These are phyloP conservation scores for Branchinecta sandiegonensis DNA, from an alignment of 2,888 invertebrate genomes.

Conservation along the genomic window DNA sequence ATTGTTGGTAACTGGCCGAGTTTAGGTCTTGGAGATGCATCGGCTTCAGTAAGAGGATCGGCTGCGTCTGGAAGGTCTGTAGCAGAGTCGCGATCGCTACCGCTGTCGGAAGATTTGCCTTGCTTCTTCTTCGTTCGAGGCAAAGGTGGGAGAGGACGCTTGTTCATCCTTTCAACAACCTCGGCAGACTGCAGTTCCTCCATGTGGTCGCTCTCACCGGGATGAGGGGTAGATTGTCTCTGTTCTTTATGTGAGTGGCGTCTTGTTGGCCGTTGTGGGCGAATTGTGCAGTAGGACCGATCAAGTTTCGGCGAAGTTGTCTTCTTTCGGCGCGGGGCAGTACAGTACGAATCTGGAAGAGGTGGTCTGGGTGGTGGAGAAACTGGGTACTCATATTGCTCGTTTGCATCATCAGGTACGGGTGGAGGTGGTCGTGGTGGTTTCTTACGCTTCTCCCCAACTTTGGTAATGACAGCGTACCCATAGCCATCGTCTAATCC, in stretches of 20 bases:
- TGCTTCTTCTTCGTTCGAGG: conserved; percentile 46
- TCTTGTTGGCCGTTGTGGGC: conserved; percentile 40
- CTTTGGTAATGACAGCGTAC: conserved; percentile 3
- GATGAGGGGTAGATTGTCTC: neutral
- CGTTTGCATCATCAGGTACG: conserved; percentile 3
- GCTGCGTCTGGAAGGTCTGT: neutral
- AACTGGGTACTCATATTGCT: neutral
- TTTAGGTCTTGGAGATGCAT: neutral
- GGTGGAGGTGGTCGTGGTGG: conserved; percentile 12
- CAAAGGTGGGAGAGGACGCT: conserved; percentile 68
- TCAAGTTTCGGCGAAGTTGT: conserved; percentile 43
- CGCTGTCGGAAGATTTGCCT: conserved; percentile 13
- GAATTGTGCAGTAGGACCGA: conserved; percentile 46
- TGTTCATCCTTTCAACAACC: conserved; percentile 65
- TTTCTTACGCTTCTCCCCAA: neutral
- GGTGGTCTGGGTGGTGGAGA: neutral
- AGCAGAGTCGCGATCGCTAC: conserved; percentile 7
- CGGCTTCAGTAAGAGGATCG: neutral
- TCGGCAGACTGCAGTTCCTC: conserved; percentile 53
- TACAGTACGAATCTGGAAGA: neutral
- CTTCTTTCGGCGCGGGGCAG: neutral
- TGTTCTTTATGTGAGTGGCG: conserved; percentile 8
- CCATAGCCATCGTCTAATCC: conserved; percentile 2
- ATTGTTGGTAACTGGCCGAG: neutral
- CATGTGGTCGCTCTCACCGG: neutral